phyloP scores from a whole-genome alignment of 1,140 invertebrate species.

The Saccostrea echinata region DNA sequence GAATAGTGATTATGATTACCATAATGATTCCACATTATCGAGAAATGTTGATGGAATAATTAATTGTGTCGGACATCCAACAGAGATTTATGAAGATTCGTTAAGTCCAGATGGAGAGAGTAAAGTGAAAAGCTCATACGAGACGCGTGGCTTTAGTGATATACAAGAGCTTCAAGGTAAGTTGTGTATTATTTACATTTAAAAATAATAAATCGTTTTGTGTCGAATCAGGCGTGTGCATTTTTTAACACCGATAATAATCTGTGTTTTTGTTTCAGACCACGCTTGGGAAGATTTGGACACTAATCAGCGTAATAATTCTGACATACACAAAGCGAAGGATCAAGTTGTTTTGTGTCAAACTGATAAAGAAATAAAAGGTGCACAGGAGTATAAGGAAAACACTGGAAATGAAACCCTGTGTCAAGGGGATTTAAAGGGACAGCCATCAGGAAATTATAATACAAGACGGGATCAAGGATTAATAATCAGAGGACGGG shows the following conservation, averaged over 20 bases:
- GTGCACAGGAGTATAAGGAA: constrained; percentile 17
- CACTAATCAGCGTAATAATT: background rate
- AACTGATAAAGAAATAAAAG: constrained; percentile 30
- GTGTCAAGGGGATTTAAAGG: constrained; percentile 30
- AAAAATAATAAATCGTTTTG: background rate
- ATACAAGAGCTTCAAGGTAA: constrained; percentile 1
- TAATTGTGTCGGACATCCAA: constrained; percentile 15
- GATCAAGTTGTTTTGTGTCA: constrained; percentile 32
- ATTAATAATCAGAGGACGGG: background rate
- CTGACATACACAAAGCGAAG: constrained; percentile 23
- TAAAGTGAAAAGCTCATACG: constrained; percentile 1
- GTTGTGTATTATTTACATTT: constrained; percentile 19
- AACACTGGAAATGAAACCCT: constrained; percentile 32
- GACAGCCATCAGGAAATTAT: constrained; percentile 31
- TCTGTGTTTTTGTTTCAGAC: constrained; percentile 17
- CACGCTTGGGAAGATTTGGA: constrained; percentile 11
- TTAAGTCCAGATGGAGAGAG: constrained; percentile 7
- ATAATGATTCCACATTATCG: constrained; percentile 14
- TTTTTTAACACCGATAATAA: constrained; percentile 32
- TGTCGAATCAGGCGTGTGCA: background rate
- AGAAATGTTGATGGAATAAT: constrained; percentile 25
- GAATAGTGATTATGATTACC: constrained; percentile 13
- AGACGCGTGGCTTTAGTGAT: background rate
- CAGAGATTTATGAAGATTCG: constrained; percentile 22
- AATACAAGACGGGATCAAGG: background rate